Base-by-base conservation (phyloP, 2,113 vertebrate species). In the Trichomycterus rosablanca region DNA sequence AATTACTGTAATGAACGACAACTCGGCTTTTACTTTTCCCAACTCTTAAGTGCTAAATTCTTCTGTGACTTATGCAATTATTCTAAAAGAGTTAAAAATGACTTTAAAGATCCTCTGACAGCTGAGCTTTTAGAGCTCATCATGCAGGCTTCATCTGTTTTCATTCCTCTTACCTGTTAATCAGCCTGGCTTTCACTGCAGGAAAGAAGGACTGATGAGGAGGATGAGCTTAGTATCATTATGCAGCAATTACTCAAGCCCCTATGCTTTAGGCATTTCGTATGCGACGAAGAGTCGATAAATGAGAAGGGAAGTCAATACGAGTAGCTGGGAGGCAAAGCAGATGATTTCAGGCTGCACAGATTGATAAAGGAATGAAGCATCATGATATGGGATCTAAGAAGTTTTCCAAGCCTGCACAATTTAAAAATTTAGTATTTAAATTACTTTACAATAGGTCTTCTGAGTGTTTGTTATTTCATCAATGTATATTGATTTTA, bases 241-340 rank as follows among this genome's bases (percentile, higher is more conserved):
- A 34, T 51, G 42, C 63, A 59, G 39, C 44, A 60, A 63, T 50
- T 58, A 58, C 28, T 44, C 30, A 34, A 30, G 45, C 54, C 39
- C 39, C 37, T 20, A 6, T 5, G 46, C 46, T 62, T 62, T 9
- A 32, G 48, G 44, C 16, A 37, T 61, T 66, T 35, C 43, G 46
- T 67, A 46, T 61, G 42, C 43, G 37, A 40, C 42, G 42, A 45
- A 64, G 39, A 54, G 40, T 59, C 48, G 11, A 49, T 56, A 56
- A 61, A 66, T 60, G 57, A 60, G 56, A 62, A 16, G 32, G 57
- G 30, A 18, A 71, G 40, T 66, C 23, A 67, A 58, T 67, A 58
- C 2, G 30, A 56, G 30, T 20, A 7, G 23, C 22, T 48, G 32
- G 32, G 49, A 50, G 26, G 35, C 58, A 37, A 61, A 14, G n/a